phyloP scores from a whole-genome alignment of 2,888 invertebrate genomes.

The Polia nebulosa region DNA sequence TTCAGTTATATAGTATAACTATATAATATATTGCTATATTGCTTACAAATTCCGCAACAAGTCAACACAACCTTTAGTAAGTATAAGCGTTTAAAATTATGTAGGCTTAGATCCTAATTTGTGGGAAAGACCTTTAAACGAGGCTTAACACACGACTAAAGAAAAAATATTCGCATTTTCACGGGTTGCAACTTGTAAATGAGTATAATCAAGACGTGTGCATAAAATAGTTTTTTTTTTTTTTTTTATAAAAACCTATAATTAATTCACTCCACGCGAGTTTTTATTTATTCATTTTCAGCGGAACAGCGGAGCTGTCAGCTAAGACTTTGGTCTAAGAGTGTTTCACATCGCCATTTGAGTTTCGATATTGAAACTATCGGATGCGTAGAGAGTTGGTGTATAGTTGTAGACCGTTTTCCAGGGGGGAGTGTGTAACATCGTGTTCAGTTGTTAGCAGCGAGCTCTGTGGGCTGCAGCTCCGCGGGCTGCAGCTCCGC shows the following conservation, averaged over 20 bases:
- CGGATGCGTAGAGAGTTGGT: slow-evolving; percentile 48
- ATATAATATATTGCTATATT: too few relatives aligned
- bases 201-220: slow-evolving; percentile 34
- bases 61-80: slow-evolving; percentile 33
- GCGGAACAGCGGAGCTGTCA: slow-evolving; percentile 60
- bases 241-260: slow-evolving; percentile 42
- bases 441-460: slow-evolving; percentile 76
- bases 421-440: slow-evolving; percentile 25
- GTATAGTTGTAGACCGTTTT: slow-evolving; percentile 61
- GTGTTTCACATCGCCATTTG: slow-evolving; percentile 44
- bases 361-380: slow-evolving; percentile 39
- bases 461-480: slow-evolving; percentile 76
- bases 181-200: slow-evolving; percentile 28
- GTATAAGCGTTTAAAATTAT: slow-evolving; percentile 39
- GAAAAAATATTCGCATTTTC: slow-evolving; percentile 23
- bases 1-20: slow-evolving; percentile 53
- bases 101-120: slow-evolving; percentile 51
- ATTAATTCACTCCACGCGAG: slow-evolving; percentile 31
- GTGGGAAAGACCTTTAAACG: slow-evolving; percentile 16
- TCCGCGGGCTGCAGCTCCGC: slow-evolving; percentile 63
- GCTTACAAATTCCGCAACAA: slow-evolving; percentile 55
- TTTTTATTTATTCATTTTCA: slow-evolving; percentile 49
- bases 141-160: slow-evolving; percentile 8
- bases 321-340: slow-evolving; percentile 57
- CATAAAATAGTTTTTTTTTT: slow-evolving; percentile 30